phyloP scores from a whole-genome alignment of 64 coral and sea anemone species.

The Acropora tenuis region DNA sequence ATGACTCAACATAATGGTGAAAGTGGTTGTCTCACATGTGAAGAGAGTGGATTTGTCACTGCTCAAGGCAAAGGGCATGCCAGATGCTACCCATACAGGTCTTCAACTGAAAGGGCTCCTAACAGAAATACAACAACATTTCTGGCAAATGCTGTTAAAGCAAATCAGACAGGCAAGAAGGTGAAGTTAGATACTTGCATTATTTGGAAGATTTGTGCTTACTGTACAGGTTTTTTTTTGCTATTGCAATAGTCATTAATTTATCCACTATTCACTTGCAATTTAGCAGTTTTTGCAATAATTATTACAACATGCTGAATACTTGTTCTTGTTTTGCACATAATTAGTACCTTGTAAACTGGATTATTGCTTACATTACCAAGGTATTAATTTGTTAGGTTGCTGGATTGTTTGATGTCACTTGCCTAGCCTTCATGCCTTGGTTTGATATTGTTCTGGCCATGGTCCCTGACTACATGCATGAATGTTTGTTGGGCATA shows the following conservation, averaged over 20 bases:
- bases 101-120: neutral
- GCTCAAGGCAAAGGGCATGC: constrained; percentile 70
- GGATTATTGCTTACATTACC: neutral
- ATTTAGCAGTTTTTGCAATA: too few species aligned
- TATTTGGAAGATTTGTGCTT: neutral
- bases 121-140: constrained; percentile 5
- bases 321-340: too few species aligned
- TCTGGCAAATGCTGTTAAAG: neutral
- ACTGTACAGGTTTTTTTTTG: too few species aligned
- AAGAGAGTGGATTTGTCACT: constrained; percentile 48
- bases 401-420: constrained; percentile 43
- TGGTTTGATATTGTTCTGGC: constrained; percentile 78
- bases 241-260: too few species aligned
- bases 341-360: too few species aligned
- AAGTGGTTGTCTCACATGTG: constrained; percentile 62
- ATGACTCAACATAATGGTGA: constrained; percentile 77
- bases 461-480: constrained; percentile 81
- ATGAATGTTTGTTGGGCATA: constrained; percentile 56
- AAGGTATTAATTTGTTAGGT: constrained; percentile 21
- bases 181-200: neutral
- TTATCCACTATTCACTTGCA: too few species aligned
- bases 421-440: constrained; percentile 69
- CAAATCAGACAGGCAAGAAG: constrained; percentile 30
- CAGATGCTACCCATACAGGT: constrained; percentile 65
- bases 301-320: too few species aligned